These are phyloP conservation scores for Sebastes miniatus DNA, from an alignment of 2,797 vertebrate species.

Conservation along the genomic window DNA sequence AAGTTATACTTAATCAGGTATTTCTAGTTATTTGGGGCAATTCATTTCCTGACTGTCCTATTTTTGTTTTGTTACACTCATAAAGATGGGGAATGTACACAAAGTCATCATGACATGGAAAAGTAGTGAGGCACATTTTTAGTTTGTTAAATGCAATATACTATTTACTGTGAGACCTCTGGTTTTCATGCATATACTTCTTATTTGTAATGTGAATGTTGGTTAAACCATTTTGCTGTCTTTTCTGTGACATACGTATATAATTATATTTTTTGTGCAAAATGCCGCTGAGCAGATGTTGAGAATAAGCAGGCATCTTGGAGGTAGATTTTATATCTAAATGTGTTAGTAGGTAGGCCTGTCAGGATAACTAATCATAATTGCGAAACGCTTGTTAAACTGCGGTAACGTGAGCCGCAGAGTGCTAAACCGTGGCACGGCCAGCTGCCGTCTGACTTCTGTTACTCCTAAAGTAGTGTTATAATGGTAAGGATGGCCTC, in stretches of 20 bases:
- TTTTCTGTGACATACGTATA: background rate
- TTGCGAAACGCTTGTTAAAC: no score
- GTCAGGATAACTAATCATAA: no score
- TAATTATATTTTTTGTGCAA: no score
- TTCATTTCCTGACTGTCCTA: background rate
- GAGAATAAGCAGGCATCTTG: no score
- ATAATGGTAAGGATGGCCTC: no score
- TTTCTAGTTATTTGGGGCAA: no score
- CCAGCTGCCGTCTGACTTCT: no score
- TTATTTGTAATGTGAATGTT: background rate
- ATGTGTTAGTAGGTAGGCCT: no score
- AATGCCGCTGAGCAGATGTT: no score
- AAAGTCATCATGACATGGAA: background rate
- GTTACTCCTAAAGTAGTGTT: no score
- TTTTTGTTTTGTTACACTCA: background rate
- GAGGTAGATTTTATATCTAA: no score
- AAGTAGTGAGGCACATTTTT: background rate
- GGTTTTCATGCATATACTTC: background rate
- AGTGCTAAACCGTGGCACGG: no score
- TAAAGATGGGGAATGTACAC: background rate
- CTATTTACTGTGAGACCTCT: background rate
- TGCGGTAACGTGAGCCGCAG: accelerated
- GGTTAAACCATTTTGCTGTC: background rate
- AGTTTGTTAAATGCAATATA: background rate
- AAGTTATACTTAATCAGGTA: background rate